Percentiles rank a stretch among this genome's conserved stretches.
phyloP scores from a whole-genome alignment of 1,140 invertebrate species.

The Drosophila melanica region DNA sequence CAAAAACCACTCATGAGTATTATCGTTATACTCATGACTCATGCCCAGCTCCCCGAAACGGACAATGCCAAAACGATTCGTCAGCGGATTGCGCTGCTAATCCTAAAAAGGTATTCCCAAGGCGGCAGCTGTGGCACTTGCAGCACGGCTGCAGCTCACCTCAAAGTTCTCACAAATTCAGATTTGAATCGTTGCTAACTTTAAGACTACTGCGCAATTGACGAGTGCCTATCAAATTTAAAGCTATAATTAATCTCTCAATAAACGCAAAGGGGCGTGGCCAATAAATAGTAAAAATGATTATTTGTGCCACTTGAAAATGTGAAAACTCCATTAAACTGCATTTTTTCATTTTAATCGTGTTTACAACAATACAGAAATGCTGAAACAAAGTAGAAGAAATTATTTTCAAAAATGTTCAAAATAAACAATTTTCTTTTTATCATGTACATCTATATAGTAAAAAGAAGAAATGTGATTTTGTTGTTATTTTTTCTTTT shows the following conservation, averaged over 20 bases:
- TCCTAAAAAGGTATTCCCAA: slow-evolving; percentile 34
- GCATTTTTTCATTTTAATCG: no score
- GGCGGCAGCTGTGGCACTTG: slow-evolving; percentile 29
- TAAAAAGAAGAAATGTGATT: no score
- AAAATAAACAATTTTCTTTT: no score
- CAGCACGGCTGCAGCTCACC: slow-evolving; percentile 13
- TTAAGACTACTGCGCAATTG: slow-evolving; percentile 18
- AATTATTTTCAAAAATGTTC: no score
- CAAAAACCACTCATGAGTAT: slow-evolving; percentile 15
- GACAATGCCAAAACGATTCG: slow-evolving; percentile 18
- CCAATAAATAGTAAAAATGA: background rate
- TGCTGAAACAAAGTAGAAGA: no score
- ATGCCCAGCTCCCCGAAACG: slow-evolving; percentile 10
- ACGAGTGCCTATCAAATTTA: slow-evolving; percentile 29
- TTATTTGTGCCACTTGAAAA: background rate
- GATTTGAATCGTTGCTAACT: slow-evolving; percentile 21
- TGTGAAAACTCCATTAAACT: no score
- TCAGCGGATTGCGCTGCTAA: slow-evolving; percentile 13
- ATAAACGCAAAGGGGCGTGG: slow-evolving; percentile 4
- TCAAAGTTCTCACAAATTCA: slow-evolving; percentile 18
- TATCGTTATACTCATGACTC: slow-evolving; percentile 14
- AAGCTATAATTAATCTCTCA: slow-evolving; percentile 24
- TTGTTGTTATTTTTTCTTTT: no score
- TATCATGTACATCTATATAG: no score
- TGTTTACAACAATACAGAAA: no score